These are phyloP conservation scores for Polydrusus cervinus DNA, from an alignment of 2,888 invertebrate genomes.

Conservation along the genomic window DNA sequence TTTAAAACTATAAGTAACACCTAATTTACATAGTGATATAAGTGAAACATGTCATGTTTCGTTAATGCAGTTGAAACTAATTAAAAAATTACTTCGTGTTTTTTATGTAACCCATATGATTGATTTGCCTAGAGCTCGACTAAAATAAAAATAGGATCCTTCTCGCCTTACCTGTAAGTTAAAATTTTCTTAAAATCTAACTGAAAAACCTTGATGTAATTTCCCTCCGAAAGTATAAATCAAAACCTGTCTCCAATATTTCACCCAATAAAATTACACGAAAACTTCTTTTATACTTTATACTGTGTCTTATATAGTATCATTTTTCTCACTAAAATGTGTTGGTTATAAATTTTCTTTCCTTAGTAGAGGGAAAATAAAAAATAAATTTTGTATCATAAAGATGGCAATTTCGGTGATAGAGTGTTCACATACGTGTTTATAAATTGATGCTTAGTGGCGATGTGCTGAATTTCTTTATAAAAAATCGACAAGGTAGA, in stretches of 20 bases:
- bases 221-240: constrained; percentile 9
- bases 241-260: constrained; percentile 36
- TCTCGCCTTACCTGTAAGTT: no score
- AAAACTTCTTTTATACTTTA: constrained; percentile 40
- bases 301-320: constrained; percentile 47
- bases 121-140: no score
- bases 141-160: no score
- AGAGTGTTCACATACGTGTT: constrained; percentile 52
- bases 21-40: no score
- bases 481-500: constrained; percentile 40
- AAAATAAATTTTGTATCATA: constrained; percentile 53
- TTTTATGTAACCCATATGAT: no score
- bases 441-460: constrained; percentile 51
- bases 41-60: no score
- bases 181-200: no score
- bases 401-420: constrained; percentile 52
- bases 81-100: no score
- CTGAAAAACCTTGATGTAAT: no score
- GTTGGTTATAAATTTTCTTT: constrained; percentile 44
- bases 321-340: constrained; percentile 51
- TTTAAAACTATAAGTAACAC: no score
- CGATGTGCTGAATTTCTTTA: constrained; percentile 37
- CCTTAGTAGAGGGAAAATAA: constrained; percentile 42
- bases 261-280: constrained; percentile 46
- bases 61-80: no score